phyloP scores from a whole-genome alignment of 2,113 vertebrate genomes.

The Alligator sinensis region DNA sequence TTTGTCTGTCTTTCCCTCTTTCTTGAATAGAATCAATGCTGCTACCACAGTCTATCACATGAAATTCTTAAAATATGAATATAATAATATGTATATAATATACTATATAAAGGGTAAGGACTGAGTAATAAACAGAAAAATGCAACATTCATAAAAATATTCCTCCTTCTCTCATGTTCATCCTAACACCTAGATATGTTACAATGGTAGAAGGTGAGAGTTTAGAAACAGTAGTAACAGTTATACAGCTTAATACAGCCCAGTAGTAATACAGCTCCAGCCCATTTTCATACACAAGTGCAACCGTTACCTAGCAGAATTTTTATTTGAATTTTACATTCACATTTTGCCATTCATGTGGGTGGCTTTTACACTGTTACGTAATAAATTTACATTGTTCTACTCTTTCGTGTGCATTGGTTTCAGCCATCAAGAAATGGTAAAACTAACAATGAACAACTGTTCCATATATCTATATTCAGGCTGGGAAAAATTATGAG shows the following conservation, averaged over 20 bases:
- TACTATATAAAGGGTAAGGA: no score
- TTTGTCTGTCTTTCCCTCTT: not conserved
- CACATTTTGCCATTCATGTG: not conserved
- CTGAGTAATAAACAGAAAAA: not conserved
- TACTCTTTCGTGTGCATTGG: not conserved
- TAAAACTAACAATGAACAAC: slow-evolving; percentile 16
- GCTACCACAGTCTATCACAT: not conserved
- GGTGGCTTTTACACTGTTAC: not conserved
- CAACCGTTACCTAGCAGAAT: slow-evolving; percentile 31
- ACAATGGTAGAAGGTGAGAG: slow-evolving; percentile 4
- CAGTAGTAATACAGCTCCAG: not conserved
- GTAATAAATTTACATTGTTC: not conserved
- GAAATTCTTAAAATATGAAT: not conserved
- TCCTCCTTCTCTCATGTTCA: not conserved
- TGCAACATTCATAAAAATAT: not conserved
- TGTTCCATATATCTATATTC: not conserved
- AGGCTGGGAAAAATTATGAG: slow-evolving; percentile 3
- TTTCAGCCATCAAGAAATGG: slow-evolving; percentile 12
- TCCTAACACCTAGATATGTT: not conserved
- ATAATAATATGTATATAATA: no score
- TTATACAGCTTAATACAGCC: no score
- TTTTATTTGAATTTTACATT: slow-evolving; percentile 53
- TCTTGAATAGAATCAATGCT: not conserved
- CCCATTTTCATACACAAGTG: slow-evolving; percentile 43
- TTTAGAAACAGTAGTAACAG: not conserved